Base-by-base conservation (phyloP, 35 echinoderm and acorn worm species). In the Patiria miniata region DNA sequence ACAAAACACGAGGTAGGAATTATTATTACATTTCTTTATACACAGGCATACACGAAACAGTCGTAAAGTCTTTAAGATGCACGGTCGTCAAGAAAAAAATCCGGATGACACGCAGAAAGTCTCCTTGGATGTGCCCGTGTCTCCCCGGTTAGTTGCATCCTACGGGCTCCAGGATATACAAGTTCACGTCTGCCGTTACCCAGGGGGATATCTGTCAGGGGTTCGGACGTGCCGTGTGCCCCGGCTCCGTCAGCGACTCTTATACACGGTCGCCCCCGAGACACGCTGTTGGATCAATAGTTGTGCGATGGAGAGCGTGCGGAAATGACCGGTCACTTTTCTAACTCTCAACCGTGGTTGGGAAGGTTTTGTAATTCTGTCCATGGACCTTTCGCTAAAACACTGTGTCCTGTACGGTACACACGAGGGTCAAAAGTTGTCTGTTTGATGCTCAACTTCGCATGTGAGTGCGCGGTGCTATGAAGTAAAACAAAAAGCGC, bases 211-310 rank as follows among this genome's bases (percentile, higher is more conserved):
- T 73, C 65, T 73, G 65, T 73, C 65, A 73, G 29, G 65, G 26
- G 19, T 23, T 73, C 65, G 65, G 65, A 73, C 65, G 65, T 73
- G 65, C 65, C 29, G 4, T 73, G 4, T 73, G 19, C 19, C 65
- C 65, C 65, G 65, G 65, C 65, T 73, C 65, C 65, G 34, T 73
- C 65, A 73, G 65, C 65, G 65, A 73, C 65, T 73, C 65, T 73
- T n/a, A n/a, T n/a, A 23, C 65, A 10, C 65, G 65, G 65, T 34
- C 65, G 65, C 65, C 65, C n/a, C 65, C 18, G 65, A 73, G 65
- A 73, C 65, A 73, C 34, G 23, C 65, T 73, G 26, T 34, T 73
- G 65, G 65, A 73, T 73, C 65, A 73, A 73, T 73, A 73, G n/a
- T 73, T 6, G n/a, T n/a, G n/a, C n/a, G 26, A 23, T 73, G 65